Base-by-base conservation (phyloP, 1,140 invertebrate species). In the Bombus superbus region DNA sequence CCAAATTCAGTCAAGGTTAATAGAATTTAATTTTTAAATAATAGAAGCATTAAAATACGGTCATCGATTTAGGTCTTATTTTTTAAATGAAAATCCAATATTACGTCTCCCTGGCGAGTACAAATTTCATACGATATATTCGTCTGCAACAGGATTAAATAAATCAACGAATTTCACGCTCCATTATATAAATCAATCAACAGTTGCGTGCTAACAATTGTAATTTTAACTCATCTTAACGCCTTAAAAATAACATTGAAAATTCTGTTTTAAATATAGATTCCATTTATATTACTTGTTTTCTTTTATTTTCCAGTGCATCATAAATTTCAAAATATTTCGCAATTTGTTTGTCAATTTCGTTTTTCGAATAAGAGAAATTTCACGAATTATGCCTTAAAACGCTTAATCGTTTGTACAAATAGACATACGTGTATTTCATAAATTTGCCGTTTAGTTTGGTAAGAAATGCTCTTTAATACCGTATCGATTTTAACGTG, bases 401-500 rank as follows among this genome's bases (percentile, higher is more conserved):
- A 9, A 28, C 10, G 10, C 1, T 38, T 74, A 25, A 80, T 38
- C 18, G 18, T 53, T 53, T 8, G 53, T n/a, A 15, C 28, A 11
- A 40, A 68, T 15, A 1, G 25, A 8, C 0, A 0, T 4, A 28
- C 40, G 32, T 6, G 13, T 10, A 25, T 15, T 40, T 40, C 5
- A 59, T 40, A n/a, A 81, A 59, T 59, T 40, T n/a, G 25, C n/a
- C 40, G 18, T 42, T 22, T 22, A 18, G 18, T 13, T 57, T 8
- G 32, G 25, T 28, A 47, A 15, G 25, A 47, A 18, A 15, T 42
- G 35, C 35, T 81, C 44, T 80, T 80, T n/a, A 71, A 80, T 35
- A 25, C 11, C 38, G 18, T 42, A 81, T 81, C 68, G 53, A 81
- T 72, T 73, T 71, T 59, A 73, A 35, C 11, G 11, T n/a, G 69